Base-by-base conservation (phyloP, 2,888 invertebrate genomes). In the Branchellion lobata region DNA sequence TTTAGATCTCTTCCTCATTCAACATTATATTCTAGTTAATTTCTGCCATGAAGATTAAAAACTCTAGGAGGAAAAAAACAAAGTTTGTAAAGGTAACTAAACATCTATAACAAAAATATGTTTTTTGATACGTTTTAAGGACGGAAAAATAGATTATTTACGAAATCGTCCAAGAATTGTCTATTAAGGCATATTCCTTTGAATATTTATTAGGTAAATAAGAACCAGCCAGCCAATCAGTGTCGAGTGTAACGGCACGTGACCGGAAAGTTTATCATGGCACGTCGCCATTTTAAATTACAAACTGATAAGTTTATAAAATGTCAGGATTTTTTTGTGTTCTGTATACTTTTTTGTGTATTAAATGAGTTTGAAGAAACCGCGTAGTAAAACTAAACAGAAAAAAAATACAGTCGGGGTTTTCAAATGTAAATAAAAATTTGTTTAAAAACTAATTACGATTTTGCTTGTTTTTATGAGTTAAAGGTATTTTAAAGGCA, bases 251-350 rank as follows among this genome's bases (percentile, higher is more conserved):
- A 8, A 5, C 5, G 40, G 40, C 61, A 57, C 61, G 61, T 57
- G 61, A 57, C 61, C 61, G 61, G 61, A 57, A 57, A 57, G 61
- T 57, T 57, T 57, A 57, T 24, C 61, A 57, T 57, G 61, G 61
- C 61, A 57, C 61, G 61, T 57, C 61, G 61, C 61, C 61, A 57
- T 57, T 57, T 57, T 57, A 57, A 57, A 57, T 57, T 57, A 57
- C 11, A 24, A 57, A 57, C 61, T 57, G 61, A 57, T 57, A 57
- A n/a, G 61, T 57, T 57, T 5, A 57, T 14, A 14, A 24, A 18
- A 18, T 57, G 21, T n/a, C 8, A 57, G 21, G 5, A 57, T 14
- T 8, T 57, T 57, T 57, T 57, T 57, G 24, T 24, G 61, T 57
- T 57, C 21, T 57, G n/a, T n/a, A 14, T 57, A 18, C 3, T 18